Evolutionary conservation across 2,797 vertebrate species (phyloP).

Genomic region (Coregonus sp.): DNA sequence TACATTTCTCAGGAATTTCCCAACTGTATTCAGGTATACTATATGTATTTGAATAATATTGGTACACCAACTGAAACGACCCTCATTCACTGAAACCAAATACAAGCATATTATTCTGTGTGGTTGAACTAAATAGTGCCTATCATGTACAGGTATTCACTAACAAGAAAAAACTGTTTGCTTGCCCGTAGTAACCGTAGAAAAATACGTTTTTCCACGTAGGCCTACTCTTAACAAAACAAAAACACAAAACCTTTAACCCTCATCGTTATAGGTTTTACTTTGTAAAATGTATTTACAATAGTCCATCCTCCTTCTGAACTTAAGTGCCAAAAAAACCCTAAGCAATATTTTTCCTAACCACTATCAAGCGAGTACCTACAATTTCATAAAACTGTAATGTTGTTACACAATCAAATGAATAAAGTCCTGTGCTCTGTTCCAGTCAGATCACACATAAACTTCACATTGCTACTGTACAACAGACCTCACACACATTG

Average conservation of each 20-base stretch:
- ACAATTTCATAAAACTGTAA: not conserved
- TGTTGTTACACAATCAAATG: not conserved
- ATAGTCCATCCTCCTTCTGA: conserved; percentile 3
- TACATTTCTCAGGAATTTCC: not conserved
- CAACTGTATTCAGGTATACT: not conserved
- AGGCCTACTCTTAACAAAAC: not conserved
- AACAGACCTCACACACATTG: not conserved
- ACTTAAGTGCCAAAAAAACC: not conserved
- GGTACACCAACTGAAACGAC: not conserved
- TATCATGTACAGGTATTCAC: not conserved
- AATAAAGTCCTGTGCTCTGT: not conserved
- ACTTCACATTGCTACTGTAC: not conserved
- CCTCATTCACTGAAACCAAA: not conserved
- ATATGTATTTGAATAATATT: not conserved
- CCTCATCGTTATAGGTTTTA: not conserved
- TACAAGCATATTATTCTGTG: not conserved
- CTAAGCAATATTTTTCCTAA: not conserved
- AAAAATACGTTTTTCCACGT: not conserved
- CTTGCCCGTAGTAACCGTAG: not conserved
- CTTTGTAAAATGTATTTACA: not conserved
- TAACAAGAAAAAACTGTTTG: conserved; percentile 1
- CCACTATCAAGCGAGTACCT: not conserved
- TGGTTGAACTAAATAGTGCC: not conserved
- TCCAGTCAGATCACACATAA: not conserved
- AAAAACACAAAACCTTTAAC: not conserved